Evolutionary conservation across 1,140 invertebrate genomes (phyloP).

Genomic region (Portunus trituberculatus): DNA sequence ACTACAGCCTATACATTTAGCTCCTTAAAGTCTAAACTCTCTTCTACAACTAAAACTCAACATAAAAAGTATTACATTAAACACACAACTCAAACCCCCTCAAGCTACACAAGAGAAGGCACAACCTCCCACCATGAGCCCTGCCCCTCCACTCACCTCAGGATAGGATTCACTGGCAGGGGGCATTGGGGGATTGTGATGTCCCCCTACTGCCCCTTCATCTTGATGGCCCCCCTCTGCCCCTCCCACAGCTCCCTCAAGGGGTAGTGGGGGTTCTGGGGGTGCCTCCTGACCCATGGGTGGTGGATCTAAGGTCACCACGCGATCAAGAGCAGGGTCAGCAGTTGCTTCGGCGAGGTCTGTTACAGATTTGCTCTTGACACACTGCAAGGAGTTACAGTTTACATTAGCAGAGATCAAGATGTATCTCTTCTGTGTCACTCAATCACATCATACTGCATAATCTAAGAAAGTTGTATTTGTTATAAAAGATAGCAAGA

Average conservation of each 20-base stretch:
- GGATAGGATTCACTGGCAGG: constrained; percentile 55
- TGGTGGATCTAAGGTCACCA: constrained; percentile 76
- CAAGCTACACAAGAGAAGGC: no score
- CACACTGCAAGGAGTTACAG: constrained; percentile 85
- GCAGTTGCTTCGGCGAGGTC: constrained; percentile 96
- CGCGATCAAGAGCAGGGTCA: constrained; percentile 86
- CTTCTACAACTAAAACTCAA: no score
- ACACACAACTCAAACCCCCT: no score
- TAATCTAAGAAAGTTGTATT: neutral
- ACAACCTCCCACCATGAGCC: no score
- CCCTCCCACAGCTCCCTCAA: constrained; percentile 70
- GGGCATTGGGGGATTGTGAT: constrained; percentile 18
- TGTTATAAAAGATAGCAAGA: no score
- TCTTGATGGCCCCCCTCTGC: constrained; percentile 59
- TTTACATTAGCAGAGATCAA: neutral
- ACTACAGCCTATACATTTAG: no score
- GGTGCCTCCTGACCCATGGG: constrained; percentile 65
- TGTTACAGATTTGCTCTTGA: constrained; percentile 96
- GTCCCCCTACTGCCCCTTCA: constrained; percentile 63
- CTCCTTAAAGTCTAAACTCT: no score
- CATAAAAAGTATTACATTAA: no score
- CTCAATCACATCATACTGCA: no score
- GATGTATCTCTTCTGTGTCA: no score
- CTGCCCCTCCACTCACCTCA: constrained; percentile 28
- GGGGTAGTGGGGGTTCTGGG: constrained; percentile 45